A percentile compares a stretch with the other conserved stretches of the same genome.
Evolutionary conservation across 2,888 invertebrate genomes (phyloP).

Genomic region (Bombyx huttoni): DNA sequence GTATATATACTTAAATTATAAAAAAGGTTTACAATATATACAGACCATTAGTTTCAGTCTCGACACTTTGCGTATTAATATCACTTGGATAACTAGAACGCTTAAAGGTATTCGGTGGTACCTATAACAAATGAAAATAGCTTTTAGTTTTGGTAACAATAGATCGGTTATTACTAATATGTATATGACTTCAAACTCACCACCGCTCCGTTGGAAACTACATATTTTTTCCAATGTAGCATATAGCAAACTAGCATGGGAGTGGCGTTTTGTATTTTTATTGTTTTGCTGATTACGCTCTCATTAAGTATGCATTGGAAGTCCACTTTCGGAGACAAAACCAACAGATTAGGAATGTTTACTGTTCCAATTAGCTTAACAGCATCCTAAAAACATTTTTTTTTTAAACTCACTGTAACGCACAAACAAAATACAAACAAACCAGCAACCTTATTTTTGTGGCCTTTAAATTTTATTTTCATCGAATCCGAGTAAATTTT

Average conservation of each 20-base stretch:
- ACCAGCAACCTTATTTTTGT: slow-evolving; percentile 49
- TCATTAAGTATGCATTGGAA: slow-evolving; percentile 73
- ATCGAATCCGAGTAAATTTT: slow-evolving; percentile 47
- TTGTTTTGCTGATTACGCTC: slow-evolving; percentile 43
- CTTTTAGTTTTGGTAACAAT: background rate
- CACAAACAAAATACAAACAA: background rate
- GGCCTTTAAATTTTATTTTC: slow-evolving; percentile 53
- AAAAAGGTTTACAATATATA: background rate
- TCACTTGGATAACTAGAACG: background rate
- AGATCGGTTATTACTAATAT: background rate
- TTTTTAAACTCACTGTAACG: background rate
- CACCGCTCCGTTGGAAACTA: slow-evolving; percentile 17
- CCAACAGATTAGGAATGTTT: slow-evolving; percentile 77
- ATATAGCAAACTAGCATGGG: slow-evolving; percentile 50
- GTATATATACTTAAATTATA: background rate
- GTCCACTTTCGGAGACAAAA: slow-evolving; percentile 68
- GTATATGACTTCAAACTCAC: slow-evolving; percentile 20
- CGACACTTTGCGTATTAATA: background rate
- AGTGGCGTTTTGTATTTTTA: slow-evolving; percentile 54
- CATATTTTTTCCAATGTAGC: slow-evolving; percentile 48
- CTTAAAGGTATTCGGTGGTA: background rate
- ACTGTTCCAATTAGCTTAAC: slow-evolving; percentile 75
- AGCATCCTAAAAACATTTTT: slow-evolving; percentile 65
- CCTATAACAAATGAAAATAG: background rate
- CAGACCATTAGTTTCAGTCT: background rate